phyloP scores from a whole-genome alignment of 2,797 vertebrate genomes.

The Threskiornis aethiopicus region DNA sequence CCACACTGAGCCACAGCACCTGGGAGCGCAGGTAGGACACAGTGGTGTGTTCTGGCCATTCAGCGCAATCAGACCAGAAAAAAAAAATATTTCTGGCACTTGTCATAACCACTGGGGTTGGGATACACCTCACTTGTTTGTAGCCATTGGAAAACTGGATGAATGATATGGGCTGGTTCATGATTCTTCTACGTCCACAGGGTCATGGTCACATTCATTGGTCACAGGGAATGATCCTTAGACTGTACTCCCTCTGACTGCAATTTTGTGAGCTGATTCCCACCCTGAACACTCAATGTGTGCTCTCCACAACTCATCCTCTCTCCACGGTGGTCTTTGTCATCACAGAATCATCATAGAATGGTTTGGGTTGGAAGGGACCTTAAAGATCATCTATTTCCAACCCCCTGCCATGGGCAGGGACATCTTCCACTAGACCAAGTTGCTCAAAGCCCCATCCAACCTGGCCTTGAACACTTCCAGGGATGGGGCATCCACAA shows the following conservation, averaged over 20 bases:
- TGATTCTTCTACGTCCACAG: not conserved
- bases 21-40: not conserved
- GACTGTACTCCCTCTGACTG: not conserved
- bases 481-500: no score
- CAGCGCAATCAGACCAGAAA: not conserved
- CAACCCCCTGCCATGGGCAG: no score
- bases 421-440: no score
- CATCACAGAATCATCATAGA: no score
- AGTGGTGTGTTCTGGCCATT: not conserved
- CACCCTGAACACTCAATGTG: not conserved
- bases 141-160: not conserved
- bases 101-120: not conserved
- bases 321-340: not conserved
- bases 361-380: no score
- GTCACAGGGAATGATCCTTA: not conserved
- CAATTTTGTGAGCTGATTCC: not conserved
- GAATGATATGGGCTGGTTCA: not conserved
- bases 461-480: no score
- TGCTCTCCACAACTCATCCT: not conserved
- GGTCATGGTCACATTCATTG: not conserved
- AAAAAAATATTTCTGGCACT: not conserved
- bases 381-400: no score
- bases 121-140: not conserved
- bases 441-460: no score
- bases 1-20: accelerated